Evolutionary conservation across 35 echinoderm and acorn worm species (phyloP).

Genomic region (Holothuria glaberrima): DNA sequence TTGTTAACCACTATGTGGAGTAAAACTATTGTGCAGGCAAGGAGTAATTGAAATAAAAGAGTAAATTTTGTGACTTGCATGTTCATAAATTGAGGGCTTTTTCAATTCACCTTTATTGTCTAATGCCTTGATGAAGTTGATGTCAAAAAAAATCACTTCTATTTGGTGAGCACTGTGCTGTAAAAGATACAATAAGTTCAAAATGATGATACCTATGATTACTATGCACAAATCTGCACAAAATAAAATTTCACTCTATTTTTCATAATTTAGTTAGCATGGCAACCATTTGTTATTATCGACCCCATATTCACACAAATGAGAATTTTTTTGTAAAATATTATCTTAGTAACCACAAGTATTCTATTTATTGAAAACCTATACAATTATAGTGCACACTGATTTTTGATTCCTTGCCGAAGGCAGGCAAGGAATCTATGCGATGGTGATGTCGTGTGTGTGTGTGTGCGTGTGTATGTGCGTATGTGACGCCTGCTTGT

Average conservation of each 20-base stretch:
- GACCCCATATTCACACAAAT: neutral
- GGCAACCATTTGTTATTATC: constrained; percentile 14
- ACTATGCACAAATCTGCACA: neutral
- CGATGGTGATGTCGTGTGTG: no score
- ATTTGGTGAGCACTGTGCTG: neutral
- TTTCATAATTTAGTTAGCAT: neutral
- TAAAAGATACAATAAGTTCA: neutral
- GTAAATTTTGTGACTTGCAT: constrained; percentile 1
- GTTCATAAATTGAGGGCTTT: neutral
- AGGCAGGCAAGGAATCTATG: no score
- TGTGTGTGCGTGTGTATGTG: no score
- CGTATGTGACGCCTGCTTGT: no score
- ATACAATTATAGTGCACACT: neutral
- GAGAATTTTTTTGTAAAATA: neutral
- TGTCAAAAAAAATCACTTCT: neutral
- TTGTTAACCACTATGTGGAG: neutral
- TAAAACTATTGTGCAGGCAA: no score
- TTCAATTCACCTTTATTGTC: neutral
- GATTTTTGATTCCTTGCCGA: no score
- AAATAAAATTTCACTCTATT: no score
- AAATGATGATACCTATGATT: constrained; percentile 3
- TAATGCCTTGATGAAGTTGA: no score
- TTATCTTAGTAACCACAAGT: neutral
- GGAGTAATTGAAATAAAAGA: neutral
- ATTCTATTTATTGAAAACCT: constrained; percentile 14